Evolutionary conservation across 2,113 vertebrate species (phyloP).

Genomic region (Micronycteris hirsuta): DNA sequence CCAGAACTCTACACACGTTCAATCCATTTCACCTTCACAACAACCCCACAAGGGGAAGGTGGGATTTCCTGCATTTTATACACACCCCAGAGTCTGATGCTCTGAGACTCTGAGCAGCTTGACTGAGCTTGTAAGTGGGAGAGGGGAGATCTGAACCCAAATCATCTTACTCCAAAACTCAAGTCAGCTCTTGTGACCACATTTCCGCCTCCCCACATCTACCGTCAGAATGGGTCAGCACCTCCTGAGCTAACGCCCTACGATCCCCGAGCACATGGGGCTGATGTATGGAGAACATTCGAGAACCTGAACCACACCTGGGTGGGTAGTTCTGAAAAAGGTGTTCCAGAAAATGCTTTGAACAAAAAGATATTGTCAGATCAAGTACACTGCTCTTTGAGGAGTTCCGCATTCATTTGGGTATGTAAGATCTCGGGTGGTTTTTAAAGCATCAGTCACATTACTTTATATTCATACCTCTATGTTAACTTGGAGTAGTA

Average conservation of each 20-base stretch:
- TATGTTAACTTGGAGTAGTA: constrained; percentile 47
- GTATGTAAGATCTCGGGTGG: background rate
- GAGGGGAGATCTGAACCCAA: background rate
- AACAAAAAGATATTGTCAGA: background rate
- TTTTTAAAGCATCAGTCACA: background rate
- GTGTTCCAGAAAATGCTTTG: background rate
- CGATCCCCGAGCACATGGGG: background rate
- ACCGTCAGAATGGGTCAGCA: rapidly evolving
- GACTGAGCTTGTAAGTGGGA: background rate
- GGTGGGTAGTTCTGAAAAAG: background rate
- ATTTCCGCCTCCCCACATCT: rapidly evolving
- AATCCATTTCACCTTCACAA: background rate
- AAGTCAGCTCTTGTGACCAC: background rate
- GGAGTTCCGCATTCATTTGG: background rate
- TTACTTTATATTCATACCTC: constrained; percentile 40
- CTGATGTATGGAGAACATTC: background rate
- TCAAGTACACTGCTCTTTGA: background rate
- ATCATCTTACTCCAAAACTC: background rate
- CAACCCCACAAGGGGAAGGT: background rate
- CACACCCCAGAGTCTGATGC: background rate
- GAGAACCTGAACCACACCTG: background rate
- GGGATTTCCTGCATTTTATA: background rate
- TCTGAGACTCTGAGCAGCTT: background rate
- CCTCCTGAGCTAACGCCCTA: background rate
- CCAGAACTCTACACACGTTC: background rate